Percentiles rank a stretch among this genome's conserved stretches.
Evolutionary conservation across 2,113 vertebrate species (phyloP).

Genomic region (Anolis sagrei): DNA sequence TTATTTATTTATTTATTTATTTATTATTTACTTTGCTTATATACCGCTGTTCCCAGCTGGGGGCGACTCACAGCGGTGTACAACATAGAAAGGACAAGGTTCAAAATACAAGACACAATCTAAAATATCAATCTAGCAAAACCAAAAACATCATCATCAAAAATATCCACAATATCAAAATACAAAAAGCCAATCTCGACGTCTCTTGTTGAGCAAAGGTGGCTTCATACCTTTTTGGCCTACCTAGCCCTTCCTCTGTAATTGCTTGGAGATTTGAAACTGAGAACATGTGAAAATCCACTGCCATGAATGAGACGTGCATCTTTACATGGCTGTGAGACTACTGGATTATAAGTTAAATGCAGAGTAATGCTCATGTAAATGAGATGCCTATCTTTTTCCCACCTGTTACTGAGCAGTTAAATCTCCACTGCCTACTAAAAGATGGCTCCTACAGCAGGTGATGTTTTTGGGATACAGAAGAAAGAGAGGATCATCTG

Average conservation of each 20-base stretch:
- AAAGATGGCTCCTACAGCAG: not conserved
- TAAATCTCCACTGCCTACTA: fast-evolving
- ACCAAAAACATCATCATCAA: no score
- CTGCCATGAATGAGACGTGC: not conserved
- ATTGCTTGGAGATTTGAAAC: not conserved
- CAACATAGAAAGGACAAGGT: no score
- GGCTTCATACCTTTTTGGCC: not conserved
- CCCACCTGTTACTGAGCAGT: fast-evolving
- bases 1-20: no score
- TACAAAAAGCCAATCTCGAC: no score
- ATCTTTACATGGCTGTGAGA: not conserved
- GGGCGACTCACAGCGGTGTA: no score
- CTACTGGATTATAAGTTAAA: fast-evolving
- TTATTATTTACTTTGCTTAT: no score
- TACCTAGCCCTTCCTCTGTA: not conserved
- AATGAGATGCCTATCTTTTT: not conserved
- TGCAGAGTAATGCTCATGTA: fast-evolving
- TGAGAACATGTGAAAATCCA: not conserved
- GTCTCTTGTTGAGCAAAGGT: no score
- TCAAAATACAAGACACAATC: no score
- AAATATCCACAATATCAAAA: no score
- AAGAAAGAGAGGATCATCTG: no score
- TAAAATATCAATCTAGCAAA: no score
- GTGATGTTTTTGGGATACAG: not conserved
- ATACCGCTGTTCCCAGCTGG: no score